Conservation (phyloP, 1,140 invertebrate species). For the Heliothis virescens region DNA sequence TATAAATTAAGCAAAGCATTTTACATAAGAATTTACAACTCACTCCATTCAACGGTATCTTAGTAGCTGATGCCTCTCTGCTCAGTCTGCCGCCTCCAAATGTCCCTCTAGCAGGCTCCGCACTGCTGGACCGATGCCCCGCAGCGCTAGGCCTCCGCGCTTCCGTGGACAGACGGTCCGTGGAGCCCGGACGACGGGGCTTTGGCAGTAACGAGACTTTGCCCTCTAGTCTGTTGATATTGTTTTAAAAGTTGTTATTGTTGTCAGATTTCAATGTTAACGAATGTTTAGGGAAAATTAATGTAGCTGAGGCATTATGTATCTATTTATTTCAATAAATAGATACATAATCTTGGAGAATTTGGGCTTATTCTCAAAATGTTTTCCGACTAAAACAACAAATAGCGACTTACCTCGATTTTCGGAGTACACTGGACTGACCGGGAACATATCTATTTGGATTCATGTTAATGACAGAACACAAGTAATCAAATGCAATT, state of each 20-base stretch:
- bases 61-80: conserved; percentile 75
- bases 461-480: conserved; percentile 52
- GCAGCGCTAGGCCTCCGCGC: conserved; percentile 65
- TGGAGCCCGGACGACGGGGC: conserved; percentile 70
- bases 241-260: neutral
- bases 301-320: conserved; percentile 35
- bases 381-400: no score
- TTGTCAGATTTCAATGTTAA: neutral
- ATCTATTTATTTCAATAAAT: conserved; percentile 56
- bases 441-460: conserved; percentile 63
- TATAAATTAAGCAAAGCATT: neutral
- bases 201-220: conserved; percentile 74
- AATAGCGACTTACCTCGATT: conserved; percentile 67
- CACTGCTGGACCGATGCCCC: conserved; percentile 71
- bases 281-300: neutral
- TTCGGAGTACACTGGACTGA: conserved; percentile 64
- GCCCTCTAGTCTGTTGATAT: conserved; percentile 63
- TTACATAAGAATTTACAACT: conserved; percentile 14
- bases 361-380: neutral
- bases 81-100: conserved; percentile 64
- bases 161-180: conserved; percentile 72
- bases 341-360: no score
- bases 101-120: conserved; percentile 69
- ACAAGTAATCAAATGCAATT: neutral
- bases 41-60: conserved; percentile 70